Evolutionary conservation across 2,797 vertebrate genomes (phyloP).

Genomic region (Enteromius trimaculatus): DNA sequence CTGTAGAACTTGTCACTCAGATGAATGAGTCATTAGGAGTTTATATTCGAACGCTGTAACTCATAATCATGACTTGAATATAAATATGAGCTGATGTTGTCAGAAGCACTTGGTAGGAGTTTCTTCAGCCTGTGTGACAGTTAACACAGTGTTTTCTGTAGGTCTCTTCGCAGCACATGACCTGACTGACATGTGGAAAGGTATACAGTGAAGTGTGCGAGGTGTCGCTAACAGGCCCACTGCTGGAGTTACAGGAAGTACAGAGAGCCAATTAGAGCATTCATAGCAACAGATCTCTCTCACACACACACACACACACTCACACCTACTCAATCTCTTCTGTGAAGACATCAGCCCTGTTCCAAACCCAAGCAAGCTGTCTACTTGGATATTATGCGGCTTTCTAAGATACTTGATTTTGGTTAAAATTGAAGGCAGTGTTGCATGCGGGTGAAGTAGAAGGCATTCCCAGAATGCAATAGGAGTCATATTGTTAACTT

Average conservation of each 20-base stretch:
- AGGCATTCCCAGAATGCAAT: neutral
- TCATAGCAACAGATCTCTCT: constrained; percentile 3
- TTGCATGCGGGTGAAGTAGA: neutral
- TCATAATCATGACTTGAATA: constrained; percentile 42
- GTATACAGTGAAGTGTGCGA: constrained; percentile 36
- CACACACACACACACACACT: constrained; percentile 2
- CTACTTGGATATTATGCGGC: neutral
- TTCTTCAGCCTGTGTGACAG: neutral
- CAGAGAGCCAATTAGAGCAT: constrained; percentile 40
- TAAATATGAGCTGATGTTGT: constrained; percentile 36
- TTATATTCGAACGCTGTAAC: constrained; percentile 33
- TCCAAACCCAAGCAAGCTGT: neutral
- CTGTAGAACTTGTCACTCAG: constrained; percentile 48
- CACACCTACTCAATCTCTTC: constrained; percentile 22
- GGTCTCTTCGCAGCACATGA: neutral
- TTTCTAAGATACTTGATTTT: neutral
- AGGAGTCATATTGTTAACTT: neutral
- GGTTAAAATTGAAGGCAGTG: neutral
- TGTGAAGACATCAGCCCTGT: constrained; percentile 27
- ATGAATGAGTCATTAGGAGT: constrained; percentile 51
- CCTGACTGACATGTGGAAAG: constrained; percentile 28
- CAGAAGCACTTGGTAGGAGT: neutral
- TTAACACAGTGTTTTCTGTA: constrained; percentile 13
- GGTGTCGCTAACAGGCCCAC: constrained; percentile 20
- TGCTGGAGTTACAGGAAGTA: constrained; percentile 27